Evolutionary conservation across 30 jellyfish, hydroid and myxozoan genomes (phyloP).

Genomic region (Cassiopea xamachana): DNA sequence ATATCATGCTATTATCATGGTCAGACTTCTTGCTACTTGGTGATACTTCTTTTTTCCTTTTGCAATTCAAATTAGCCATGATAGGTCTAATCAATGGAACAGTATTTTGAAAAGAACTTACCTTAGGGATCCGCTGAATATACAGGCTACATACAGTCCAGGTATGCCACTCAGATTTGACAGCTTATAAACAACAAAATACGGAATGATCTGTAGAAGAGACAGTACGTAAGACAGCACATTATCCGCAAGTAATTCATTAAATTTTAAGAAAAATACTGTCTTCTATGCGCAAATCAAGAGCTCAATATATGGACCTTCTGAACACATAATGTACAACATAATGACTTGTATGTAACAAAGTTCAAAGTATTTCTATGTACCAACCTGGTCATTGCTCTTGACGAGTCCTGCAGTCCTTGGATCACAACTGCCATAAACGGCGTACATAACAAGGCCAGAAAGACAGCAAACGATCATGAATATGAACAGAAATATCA

Average conservation of each 20-base stretch:
- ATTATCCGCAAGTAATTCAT: no score
- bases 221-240: no score
- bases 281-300: no score
- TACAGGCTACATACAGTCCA: conserved; percentile 85
- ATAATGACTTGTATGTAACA: no score
- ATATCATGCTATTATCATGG: no score
- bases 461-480: conserved; percentile 68
- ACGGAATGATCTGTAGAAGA: conserved; percentile 75
- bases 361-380: neutral
- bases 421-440: conserved; percentile 70
- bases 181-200: conserved; percentile 71
- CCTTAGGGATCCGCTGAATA: conserved; percentile 90
- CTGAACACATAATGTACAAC: no score
- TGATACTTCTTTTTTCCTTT: no score
- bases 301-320: no score
- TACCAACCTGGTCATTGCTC: conserved; percentile 85
- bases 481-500: conserved; percentile 42
- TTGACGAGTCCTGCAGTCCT: conserved; percentile 23
- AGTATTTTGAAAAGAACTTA: neutral
- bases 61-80: no score
- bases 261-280: no score
- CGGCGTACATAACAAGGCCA: conserved; percentile 87
- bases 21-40: no score
- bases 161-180: conserved; percentile 77
- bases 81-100: no score